phyloP scores from a whole-genome alignment of 2,113 vertebrate species.

The Scortum barcoo region DNA sequence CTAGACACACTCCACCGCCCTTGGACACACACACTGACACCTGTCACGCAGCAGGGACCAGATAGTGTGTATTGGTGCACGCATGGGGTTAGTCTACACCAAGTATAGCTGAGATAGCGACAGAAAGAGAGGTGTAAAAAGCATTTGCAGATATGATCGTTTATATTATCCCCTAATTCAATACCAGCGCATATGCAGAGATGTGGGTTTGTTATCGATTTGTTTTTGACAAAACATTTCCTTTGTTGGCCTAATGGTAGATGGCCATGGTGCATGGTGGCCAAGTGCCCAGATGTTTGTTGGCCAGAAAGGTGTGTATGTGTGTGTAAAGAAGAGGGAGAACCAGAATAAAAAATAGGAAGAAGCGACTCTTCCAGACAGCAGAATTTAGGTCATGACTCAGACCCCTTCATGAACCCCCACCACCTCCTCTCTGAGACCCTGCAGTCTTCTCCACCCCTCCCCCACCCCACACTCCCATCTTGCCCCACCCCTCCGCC shows the following conservation, averaged over 20 bases:
- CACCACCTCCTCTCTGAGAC: constrained; percentile 53
- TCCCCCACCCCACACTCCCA: constrained; percentile 67
- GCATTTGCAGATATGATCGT: neutral
- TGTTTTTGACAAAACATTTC: constrained; percentile 6
- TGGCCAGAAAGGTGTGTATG: neutral
- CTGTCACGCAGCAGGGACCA: constrained; percentile 67
- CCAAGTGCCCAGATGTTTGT: constrained; percentile 17
- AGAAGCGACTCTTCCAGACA: constrained; percentile 47
- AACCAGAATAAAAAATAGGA: constrained; percentile 34
- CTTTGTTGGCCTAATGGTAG: constrained; percentile 11
- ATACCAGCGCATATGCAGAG: neutral
- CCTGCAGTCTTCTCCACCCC: constrained; percentile 63
- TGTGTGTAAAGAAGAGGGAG: neutral
- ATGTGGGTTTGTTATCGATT: neutral
- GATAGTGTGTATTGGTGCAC: constrained; percentile 40
- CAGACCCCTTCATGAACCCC: constrained; percentile 64
- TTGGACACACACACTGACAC: constrained; percentile 67
- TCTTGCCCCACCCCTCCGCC: constrained; percentile 37
- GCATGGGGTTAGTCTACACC: constrained; percentile 24
- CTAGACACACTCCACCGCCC: constrained; percentile 41
- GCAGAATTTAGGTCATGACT: constrained; percentile 83
- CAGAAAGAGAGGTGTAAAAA: neutral
- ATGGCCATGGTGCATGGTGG: neutral
- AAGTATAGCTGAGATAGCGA: neutral
- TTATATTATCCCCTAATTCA: neutral